phyloP scores from a whole-genome alignment of 37 sponge, comb jelly and placozoan species.

The Chondrilla cf. caribensis region DNA sequence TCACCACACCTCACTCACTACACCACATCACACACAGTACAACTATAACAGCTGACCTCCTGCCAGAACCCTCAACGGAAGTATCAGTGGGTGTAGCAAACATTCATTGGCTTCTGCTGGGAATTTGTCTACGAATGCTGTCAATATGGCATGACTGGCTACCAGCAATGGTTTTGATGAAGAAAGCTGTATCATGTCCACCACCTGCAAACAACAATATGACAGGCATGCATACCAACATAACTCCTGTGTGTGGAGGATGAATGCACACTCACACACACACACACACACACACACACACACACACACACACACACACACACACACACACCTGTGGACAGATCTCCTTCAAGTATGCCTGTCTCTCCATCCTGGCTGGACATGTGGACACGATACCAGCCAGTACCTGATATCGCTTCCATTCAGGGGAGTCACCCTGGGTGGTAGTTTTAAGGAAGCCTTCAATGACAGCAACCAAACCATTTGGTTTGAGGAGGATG shows the following conservation, averaged over 20 bases:
- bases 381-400: slow-evolving; percentile 57
- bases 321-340: slow-evolving; percentile 71
- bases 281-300: slow-evolving; percentile 3
- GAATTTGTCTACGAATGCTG: too few species aligned
- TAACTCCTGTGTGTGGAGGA: too few species aligned
- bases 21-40: neutral
- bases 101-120: too few species aligned
- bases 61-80: too few species aligned
- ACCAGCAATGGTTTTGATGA: too few species aligned
- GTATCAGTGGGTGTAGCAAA: too few species aligned
- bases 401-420: slow-evolving; percentile 55
- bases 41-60: too few species aligned
- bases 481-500: slow-evolving; percentile 59
- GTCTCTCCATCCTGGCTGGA: slow-evolving; percentile 37
- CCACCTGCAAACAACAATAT: too few species aligned
- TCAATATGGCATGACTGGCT: too few species aligned
- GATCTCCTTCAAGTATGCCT: slow-evolving; percentile 53
- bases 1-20: neutral
- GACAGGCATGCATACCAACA: too few species aligned
- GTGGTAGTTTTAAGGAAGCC: slow-evolving; percentile 43
- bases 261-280: too few species aligned
- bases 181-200: too few species aligned
- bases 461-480: slow-evolving; percentile 47
- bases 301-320: neutral
- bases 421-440: slow-evolving; percentile 16